A percentile compares a stretch with the other conserved stretches of the same genome.
Conservation (phyloP, 2,797 vertebrate genomes). For the Coregonus ussuriensis region DNA sequence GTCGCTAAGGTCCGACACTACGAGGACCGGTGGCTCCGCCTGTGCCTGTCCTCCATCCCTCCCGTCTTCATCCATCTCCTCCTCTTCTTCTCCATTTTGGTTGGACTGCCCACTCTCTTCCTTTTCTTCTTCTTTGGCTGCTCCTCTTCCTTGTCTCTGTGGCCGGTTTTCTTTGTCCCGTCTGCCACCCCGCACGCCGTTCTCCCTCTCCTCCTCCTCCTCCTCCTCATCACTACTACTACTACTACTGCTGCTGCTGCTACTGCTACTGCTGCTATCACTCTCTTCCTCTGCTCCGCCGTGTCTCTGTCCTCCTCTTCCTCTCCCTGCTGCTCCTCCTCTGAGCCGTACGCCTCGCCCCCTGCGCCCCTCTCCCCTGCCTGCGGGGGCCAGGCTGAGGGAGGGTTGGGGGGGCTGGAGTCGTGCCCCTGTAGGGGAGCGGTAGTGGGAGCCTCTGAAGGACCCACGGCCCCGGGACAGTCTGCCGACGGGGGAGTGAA, state of each 20-base stretch:
- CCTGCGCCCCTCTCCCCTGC: slow-evolving; percentile 57
- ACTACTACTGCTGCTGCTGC: slow-evolving; percentile 23
- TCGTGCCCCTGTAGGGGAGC: slow-evolving; percentile 27
- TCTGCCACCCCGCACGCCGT: slow-evolving; percentile 47
- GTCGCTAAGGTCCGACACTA: slow-evolving; percentile 26
- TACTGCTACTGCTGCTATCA: slow-evolving; percentile 64
- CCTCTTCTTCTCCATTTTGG: slow-evolving; percentile 30
- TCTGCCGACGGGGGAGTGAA: slow-evolving; percentile 62
- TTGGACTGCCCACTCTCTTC: slow-evolving; percentile 32
- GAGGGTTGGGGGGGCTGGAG: slow-evolving; percentile 30
- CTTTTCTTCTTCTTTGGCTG: slow-evolving; percentile 62
- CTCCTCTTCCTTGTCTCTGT: slow-evolving; percentile 51
- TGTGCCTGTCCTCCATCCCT: slow-evolving; percentile 83
- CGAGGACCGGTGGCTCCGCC: slow-evolving; percentile 45
- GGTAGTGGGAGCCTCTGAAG: slow-evolving; percentile 49
- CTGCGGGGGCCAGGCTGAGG: slow-evolving; percentile 36
- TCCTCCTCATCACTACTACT: slow-evolving; percentile 29
- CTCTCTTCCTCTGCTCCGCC: slow-evolving; percentile 54
- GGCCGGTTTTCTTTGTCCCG: slow-evolving; percentile 76
- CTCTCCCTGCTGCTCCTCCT: slow-evolving; percentile 68
- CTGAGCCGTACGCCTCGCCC: slow-evolving; percentile 72
- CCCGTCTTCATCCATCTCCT: slow-evolving; percentile 60
- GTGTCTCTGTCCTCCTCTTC: slow-evolving; percentile 45
- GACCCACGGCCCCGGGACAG: slow-evolving; percentile 66
- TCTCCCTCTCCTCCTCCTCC: slow-evolving; percentile 29